Percentiles rank a stretch among this genome's conserved stretches.
Conservation (phyloP, 23 tunicate species). For the Oikopleura dioica region DNA sequence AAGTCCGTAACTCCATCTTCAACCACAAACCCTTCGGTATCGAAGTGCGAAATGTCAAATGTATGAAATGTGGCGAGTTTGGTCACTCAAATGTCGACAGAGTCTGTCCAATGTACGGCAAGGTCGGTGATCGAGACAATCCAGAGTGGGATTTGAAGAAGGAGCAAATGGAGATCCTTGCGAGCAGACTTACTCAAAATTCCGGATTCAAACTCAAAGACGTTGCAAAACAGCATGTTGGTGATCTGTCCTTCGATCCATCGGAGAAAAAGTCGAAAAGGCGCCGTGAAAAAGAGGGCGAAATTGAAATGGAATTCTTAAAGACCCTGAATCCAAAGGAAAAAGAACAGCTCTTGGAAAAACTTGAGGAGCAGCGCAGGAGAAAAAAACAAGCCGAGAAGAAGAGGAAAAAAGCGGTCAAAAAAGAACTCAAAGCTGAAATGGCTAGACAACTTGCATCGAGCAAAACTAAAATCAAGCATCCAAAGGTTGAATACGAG, state of each 20-base stretch:
- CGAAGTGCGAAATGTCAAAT: not conserved
- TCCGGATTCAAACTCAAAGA: not conserved
- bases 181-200: not conserved
- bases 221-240: not conserved
- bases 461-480: too few relatives aligned
- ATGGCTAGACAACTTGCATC: too few relatives aligned
- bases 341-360: not conserved
- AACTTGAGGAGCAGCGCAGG: not conserved
- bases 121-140: not conserved
- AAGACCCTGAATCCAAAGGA: not conserved
- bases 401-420: not conserved
- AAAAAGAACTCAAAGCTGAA: not conserved
- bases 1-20: slow-evolving; percentile 12
- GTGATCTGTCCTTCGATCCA: not conserved
- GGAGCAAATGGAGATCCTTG: not conserved
- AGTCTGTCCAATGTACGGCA: not conserved
- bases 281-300: not conserved
- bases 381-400: not conserved
- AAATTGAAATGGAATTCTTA: not conserved
- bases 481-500: too few relatives aligned
- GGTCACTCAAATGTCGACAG: not conserved
- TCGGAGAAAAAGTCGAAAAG: not conserved
- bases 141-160: not conserved
- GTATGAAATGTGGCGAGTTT: not conserved
- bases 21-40: not conserved